phyloP scores from a whole-genome alignment of 2,797 vertebrate genomes.

The Taeniopygia guttata region DNA sequence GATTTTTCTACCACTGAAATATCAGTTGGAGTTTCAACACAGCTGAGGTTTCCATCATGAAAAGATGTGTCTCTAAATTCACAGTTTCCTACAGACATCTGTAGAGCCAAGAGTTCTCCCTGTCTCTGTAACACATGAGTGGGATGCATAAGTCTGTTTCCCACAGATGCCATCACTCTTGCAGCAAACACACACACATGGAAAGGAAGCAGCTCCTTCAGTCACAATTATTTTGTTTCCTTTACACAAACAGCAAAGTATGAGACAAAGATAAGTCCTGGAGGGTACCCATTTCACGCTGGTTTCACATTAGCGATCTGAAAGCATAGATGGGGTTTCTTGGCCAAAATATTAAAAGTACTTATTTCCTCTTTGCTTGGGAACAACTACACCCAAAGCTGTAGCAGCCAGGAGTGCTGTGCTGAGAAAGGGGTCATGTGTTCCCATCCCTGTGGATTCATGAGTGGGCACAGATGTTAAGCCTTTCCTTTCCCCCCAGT shows the following conservation, averaged over 20 bases:
- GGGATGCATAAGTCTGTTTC: not conserved
- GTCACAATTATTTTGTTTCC: not conserved
- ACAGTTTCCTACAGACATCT: not conserved
- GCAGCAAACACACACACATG: not conserved
- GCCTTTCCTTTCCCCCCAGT: not conserved
- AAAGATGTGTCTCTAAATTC: not conserved
- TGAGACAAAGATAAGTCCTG: not conserved
- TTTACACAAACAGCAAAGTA: not conserved
- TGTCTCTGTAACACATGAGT: not conserved
- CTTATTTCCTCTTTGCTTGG: not conserved
- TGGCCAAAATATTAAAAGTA: not conserved
- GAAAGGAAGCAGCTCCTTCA: slow-evolving; percentile 1
- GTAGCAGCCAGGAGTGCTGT: not conserved
- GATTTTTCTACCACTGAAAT: not conserved
- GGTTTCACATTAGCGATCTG: not conserved
- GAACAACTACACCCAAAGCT: not conserved
- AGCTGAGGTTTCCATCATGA: not conserved
- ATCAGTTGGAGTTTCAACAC: not conserved
- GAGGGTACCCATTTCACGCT: not conserved
- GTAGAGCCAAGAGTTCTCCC: not conserved
- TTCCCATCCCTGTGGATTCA: not conserved
- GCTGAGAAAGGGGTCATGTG: not conserved
- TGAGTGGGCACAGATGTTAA: not conserved
- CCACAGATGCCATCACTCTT: not conserved
- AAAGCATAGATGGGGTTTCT: not conserved